Evolutionary conservation across 2,797 vertebrate species (phyloP).

Genomic region (Orientallactaga sibirica): DNA sequence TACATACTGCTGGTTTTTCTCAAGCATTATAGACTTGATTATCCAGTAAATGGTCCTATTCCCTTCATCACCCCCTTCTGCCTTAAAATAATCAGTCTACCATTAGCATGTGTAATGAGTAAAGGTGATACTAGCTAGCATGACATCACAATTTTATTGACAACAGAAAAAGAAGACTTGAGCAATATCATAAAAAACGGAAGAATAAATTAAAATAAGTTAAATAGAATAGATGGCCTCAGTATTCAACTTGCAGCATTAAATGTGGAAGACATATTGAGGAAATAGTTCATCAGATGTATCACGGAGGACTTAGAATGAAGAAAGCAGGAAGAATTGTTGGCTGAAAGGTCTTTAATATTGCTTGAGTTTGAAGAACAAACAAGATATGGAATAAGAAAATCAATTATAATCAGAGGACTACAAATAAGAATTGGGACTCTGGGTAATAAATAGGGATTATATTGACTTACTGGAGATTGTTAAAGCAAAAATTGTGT

Average conservation of each 20-base stretch:
- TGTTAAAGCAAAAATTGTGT: not conserved
- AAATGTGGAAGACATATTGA: not conserved
- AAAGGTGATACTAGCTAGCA: not conserved
- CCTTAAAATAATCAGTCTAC: constrained; percentile 8
- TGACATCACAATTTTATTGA: not conserved
- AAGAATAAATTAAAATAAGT: not conserved
- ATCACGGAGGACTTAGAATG: not conserved
- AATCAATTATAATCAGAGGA: not conserved
- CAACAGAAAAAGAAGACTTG: not conserved
- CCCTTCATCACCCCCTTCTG: not conserved
- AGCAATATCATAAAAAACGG: not conserved
- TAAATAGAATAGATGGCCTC: not conserved
- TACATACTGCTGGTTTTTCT: not conserved
- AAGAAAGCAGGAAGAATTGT: not conserved
- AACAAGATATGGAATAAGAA: not conserved
- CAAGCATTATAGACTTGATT: not conserved
- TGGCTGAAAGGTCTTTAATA: constrained; percentile 4
- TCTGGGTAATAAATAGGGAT: not conserved
- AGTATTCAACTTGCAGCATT: not conserved
- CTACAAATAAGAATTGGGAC: not conserved
- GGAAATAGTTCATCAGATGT: not conserved
- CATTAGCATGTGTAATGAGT: not conserved
- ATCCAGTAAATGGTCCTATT: not conserved
- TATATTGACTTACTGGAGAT: not conserved
- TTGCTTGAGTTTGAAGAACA: constrained; percentile 24